Conservation (phyloP, 2,888 invertebrate genomes). For the Sarcophaga carnaria region DNA sequence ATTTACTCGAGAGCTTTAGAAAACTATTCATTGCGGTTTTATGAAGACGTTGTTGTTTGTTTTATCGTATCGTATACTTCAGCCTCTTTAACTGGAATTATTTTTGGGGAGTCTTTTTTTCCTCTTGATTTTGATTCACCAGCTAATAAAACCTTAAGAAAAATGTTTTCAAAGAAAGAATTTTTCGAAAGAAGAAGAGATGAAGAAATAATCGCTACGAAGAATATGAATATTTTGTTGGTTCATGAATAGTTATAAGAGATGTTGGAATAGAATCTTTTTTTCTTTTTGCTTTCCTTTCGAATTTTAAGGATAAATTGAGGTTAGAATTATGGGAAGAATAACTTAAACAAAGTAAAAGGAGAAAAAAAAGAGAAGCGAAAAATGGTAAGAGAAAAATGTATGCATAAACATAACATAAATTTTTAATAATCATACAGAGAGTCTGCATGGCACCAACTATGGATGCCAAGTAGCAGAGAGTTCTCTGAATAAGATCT, state of each 20-base stretch:
- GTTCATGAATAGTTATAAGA: conserved; percentile 20
- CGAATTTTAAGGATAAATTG: not conserved
- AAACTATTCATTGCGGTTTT: conserved; percentile 50
- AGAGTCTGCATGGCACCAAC: not conserved
- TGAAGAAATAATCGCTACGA: too few relatives aligned
- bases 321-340: conserved; percentile 10
- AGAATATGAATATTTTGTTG: not conserved
- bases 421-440: not conserved
- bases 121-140: conserved; percentile 2
- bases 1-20: conserved; percentile 56
- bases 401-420: not conserved
- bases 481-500: too few relatives aligned
- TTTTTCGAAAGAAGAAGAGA: not conserved
- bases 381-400: too few relatives aligned
- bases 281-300: not conserved
- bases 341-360: not conserved
- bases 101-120: conserved; percentile 9
- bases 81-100: not conserved
- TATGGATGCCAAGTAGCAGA: not conserved
- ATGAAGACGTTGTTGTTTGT: conserved; percentile 8
- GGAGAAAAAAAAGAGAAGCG: too few relatives aligned
- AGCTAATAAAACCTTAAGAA: conserved; percentile 26
- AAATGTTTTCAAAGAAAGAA: conserved; percentile 7
- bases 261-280: conserved; percentile 2
- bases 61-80: not conserved